Evolutionary conservation across 2,888 invertebrate species (phyloP).

Genomic region (Villa cingulata): DNA sequence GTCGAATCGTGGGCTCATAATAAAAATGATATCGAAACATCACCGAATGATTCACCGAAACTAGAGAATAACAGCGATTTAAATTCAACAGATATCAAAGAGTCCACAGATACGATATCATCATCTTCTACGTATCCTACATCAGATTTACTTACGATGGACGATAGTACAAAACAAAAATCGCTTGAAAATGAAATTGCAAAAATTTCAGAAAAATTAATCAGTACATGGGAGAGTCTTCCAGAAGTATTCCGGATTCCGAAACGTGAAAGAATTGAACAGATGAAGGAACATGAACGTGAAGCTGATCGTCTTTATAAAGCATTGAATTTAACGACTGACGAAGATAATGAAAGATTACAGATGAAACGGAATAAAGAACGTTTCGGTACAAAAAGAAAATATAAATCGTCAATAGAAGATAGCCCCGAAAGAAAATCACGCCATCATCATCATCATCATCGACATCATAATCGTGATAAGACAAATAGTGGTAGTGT

Average conservation of each 20-base stretch:
- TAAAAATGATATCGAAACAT: slow-evolving; percentile 9
- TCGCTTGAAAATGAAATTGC: slow-evolving; percentile 21
- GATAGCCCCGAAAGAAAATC: background rate
- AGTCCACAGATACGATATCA: background rate
- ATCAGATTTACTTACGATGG: too few relatives aligned
- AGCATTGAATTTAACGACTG: slow-evolving; percentile 9
- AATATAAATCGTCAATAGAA: background rate
- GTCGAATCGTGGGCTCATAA: slow-evolving; percentile 69
- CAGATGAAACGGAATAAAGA: slow-evolving; percentile 2
- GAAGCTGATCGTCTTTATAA: slow-evolving; percentile 57
- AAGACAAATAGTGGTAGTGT: background rate
- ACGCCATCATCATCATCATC: background rate
- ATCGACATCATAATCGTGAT: background rate
- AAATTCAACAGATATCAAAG: background rate
- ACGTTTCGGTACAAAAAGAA: slow-evolving; percentile 6
- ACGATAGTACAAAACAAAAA: background rate
- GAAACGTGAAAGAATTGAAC: slow-evolving; percentile 83
- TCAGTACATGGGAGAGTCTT: slow-evolving; percentile 26
- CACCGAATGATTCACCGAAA: slow-evolving; percentile 14
- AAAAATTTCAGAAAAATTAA: slow-evolving; percentile 21
- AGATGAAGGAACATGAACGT: slow-evolving; percentile 89
- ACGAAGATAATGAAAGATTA: slow-evolving; percentile 1
- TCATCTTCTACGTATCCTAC: too few relatives aligned
- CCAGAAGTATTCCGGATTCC: slow-evolving; percentile 71
- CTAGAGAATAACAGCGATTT: background rate